A percentile compares a stretch with the other conserved stretches of the same genome.
These are phyloP conservation scores for Tetragnatha versicolor DNA, from an alignment of 1,140 invertebrate species.

Conservation along the genomic window DNA sequence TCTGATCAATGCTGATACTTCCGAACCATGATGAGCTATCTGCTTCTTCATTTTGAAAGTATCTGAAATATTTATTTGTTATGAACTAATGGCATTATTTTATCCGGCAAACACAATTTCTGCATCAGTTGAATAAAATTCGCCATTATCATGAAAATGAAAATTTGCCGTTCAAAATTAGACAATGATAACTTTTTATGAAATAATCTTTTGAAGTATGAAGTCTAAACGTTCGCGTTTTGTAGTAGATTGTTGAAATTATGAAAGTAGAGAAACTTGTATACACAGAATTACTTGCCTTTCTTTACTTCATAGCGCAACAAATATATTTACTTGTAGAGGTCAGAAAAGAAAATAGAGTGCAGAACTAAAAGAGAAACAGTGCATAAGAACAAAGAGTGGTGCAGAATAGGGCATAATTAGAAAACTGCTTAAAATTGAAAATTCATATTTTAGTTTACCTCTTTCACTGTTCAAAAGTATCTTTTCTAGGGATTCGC, in stretches of 20 bases:
- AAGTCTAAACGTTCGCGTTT: too few species aligned
- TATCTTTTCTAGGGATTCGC: background rate
- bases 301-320: background rate
- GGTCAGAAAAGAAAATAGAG: background rate
- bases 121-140: too few species aligned
- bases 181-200: too few species aligned
- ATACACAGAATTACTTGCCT: slow-evolving; percentile 8
- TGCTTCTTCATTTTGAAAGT: slow-evolving; percentile 18
- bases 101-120: background rate
- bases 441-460: background rate
- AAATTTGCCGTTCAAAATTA: too few species aligned
- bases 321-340: slow-evolving; percentile 9
- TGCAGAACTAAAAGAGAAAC: background rate
- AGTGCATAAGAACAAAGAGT: background rate
- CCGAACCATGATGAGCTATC: slow-evolving; percentile 16
- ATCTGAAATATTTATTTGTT: slow-evolving; percentile 8
- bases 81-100: background rate
- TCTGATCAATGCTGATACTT: slow-evolving; percentile 6
- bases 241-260: too few species aligned
- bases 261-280: too few species aligned
- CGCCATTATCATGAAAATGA: too few species aligned
- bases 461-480: slow-evolving; percentile 16
- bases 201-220: too few species aligned
- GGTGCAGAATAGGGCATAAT: background rate
- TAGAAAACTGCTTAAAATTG: background rate